Base-by-base conservation (phyloP, 2,888 invertebrate genomes). In the Rhamnusium bicolor region DNA sequence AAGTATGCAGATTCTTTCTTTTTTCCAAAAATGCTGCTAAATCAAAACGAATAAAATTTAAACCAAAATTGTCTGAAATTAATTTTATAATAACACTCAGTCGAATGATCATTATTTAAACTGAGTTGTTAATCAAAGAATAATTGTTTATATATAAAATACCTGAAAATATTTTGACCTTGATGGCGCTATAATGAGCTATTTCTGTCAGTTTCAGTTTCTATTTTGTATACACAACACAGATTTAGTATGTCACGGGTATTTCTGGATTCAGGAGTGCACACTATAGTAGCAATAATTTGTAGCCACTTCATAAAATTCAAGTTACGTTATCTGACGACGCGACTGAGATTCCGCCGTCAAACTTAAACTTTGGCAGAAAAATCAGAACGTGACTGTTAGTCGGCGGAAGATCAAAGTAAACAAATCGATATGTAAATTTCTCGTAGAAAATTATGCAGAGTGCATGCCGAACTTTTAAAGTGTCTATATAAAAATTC, bases 341-440 rank as follows among this genome's bases (percentile, higher is more conserved):
- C 8, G 24, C 29, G 24, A 18, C 12, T 19, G 51, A 19, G 51
- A 51, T 51, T 18, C 51, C 2, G n/a, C n/a, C 40, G n/a, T 10
- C 8, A 12, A 4, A 40, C 4, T 40, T 40, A 40, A 54, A 51
- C 54, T 47, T 53, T 61, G 46, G 54, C 69, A 47, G 67, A 67
- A 70, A 74, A 67, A 66, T 69, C 62, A 46, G 65, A 72, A 69
- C 74, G 74, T 74, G 74, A 68, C 60, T 72, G 47, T 66, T 72
- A 66, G 29, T 56, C 62, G 69, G 60, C 49, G 58, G 56, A 69
- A 71, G 71, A 72, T 73, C 74, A 66, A 71, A 66, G 69, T 65
- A 75, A 75, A 77, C 69, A 73, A 75, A 77, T 75, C 71, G 71
- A 72, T 70, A 77, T 75, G 73, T 47, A 77, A 72, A 77, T 77